Conservation (phyloP, 64 coral and sea anemone species). For the Stichodactyla helianthus region DNA sequence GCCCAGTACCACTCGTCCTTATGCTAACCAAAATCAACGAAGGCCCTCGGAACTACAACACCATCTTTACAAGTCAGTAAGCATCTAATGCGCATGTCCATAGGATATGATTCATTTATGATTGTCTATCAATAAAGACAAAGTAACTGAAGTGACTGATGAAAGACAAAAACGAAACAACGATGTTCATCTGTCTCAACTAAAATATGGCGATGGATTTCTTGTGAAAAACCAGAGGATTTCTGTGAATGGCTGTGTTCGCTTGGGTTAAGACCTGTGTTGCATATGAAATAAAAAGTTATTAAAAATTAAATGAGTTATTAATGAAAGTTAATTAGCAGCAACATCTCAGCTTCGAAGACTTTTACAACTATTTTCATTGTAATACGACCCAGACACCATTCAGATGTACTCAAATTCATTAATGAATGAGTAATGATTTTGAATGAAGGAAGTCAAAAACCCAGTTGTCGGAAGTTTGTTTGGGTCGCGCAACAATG, state of each 20-base stretch:
- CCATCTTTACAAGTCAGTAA: background rate
- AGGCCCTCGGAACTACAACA: background rate
- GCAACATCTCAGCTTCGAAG: background rate
- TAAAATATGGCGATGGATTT: background rate
- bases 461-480: background rate
- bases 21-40: background rate
- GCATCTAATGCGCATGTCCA: background rate
- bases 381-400: too few relatives aligned
- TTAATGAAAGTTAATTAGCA: background rate
- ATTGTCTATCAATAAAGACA: background rate
- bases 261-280: constrained; percentile 13
- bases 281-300: constrained; percentile 11
- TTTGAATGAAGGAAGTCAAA: background rate
- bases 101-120: background rate
- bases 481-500: too few relatives aligned
- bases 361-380: background rate
- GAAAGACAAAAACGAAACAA: background rate
- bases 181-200: background rate
- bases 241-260: constrained; percentile 6
- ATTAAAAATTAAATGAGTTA: background rate
- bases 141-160: background rate
- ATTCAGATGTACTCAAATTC: too few relatives aligned
- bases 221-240: constrained; percentile 2
- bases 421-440: too few relatives aligned
- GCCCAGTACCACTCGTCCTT: background rate